These are phyloP conservation scores for Cryptotermes secundus DNA, from an alignment of 1,140 invertebrate genomes.

Conservation along the genomic window DNA sequence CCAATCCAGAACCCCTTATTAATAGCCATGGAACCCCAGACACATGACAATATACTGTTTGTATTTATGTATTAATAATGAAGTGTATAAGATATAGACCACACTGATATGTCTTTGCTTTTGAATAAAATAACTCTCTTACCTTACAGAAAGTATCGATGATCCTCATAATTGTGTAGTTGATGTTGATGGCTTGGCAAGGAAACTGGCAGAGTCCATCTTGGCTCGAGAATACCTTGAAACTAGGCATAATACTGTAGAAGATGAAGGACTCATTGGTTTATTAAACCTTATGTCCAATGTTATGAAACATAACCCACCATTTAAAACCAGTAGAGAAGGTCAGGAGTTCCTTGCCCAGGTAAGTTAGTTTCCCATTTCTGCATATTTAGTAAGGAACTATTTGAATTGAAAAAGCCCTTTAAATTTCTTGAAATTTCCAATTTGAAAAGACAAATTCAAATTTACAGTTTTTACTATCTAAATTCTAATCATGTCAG, in stretches of 20 bases:
- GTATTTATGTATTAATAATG: conserved; percentile 24
- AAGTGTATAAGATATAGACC: background rate
- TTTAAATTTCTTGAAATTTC: too few relatives aligned
- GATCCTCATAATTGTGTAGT: conserved; percentile 57
- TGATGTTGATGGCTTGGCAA: conserved; percentile 74
- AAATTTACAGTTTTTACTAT: too few relatives aligned
- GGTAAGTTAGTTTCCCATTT: conserved; percentile 42
- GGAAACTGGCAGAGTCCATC: conserved; percentile 72
- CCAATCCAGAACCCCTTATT: too few relatives aligned
- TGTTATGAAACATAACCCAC: conserved; percentile 82
- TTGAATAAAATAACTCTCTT: background rate
- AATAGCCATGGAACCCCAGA: too few relatives aligned
- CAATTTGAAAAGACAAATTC: too few relatives aligned
- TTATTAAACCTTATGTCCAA: conserved; percentile 83
- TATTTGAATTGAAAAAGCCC: too few relatives aligned
- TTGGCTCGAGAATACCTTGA: conserved; percentile 78
- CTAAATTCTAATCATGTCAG: too few relatives aligned
- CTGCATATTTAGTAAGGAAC: conserved; percentile 26
- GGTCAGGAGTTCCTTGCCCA: conserved; percentile 72
- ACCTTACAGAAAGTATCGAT: conserved; percentile 50
- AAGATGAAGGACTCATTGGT: conserved; percentile 89
- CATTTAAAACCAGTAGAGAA: conserved; percentile 77
- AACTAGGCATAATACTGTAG: conserved; percentile 72
- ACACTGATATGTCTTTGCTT: conserved; percentile 9
- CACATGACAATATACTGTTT: too few relatives aligned